Base-by-base conservation (phyloP, 2,113 vertebrate species). In the Dolichallabes microphthalmus region DNA sequence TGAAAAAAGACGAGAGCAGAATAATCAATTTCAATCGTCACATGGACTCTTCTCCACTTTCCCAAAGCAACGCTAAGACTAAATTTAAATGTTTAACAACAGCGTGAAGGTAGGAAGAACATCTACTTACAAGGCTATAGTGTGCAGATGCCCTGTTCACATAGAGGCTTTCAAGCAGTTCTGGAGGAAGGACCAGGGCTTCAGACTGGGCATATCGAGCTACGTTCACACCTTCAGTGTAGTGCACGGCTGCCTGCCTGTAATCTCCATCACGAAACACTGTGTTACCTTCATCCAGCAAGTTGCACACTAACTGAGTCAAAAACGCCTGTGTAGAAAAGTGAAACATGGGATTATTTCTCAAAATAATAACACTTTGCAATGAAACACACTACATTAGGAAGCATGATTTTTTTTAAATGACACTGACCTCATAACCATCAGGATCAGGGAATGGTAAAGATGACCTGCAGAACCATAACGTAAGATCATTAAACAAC, bases 81-180 rank as follows among this genome's bases (percentile, higher is more conserved):
- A 27, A 27, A 32, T n/a, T 20, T 12, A 17, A 61, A 19, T 27
- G 25, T n/a, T 60, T 3, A 66, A n/a, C 22, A 19, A 53, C 7
- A 39, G 3, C 6, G 39, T 35, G 12, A 20, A 12, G 22, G 25
- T 11, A 25, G n/a, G 66, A 63, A 52, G 17, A 69, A 69, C 27
- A 57, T 39, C 0, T 27, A 80, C 96, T 97, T 91, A 99, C 98
- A 95, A 95, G 96, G 90, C 95, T 94, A 87, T 96, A 98, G 91
- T 94, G 96, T 89, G 97, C 98, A 88, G 97, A 96, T 1, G 98
- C 98, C 88, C 97, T 93, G 93, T 99, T 99, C 76, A 99, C 96
- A 0, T 98, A 96, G 27, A 99, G 94, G 84, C 96, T 96, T 93
- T 97, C 98, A 88, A 98, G 93, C 80, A 99, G 95, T 76, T 98